Base-by-base conservation (phyloP, 2,113 vertebrate species). In the Rhadina sibilatrix region DNA sequence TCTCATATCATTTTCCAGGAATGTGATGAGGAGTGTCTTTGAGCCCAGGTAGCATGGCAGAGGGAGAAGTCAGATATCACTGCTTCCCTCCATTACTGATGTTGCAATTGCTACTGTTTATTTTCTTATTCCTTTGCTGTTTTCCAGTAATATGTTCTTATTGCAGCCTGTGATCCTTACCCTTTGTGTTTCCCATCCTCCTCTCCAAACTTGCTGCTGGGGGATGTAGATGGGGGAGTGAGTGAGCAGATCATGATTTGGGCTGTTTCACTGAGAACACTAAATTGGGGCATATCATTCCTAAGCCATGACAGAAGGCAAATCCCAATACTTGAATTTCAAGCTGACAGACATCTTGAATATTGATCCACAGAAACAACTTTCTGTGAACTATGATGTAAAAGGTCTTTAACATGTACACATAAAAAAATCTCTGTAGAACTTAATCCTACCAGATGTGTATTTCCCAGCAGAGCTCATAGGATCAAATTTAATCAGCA, bases 401-500 rank as follows among this genome's bases (percentile, higher is more conserved):
- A 42, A 87, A 79, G 15, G n/a, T 81, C 20, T 78, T 83, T 57
- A 87, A 57, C 4, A 21, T 5, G 15, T 37, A 70, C 10, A 40
- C 12, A 27, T 24, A 37, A 42, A 65, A 42, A 38, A 52, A 20
- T 6, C 21, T 8, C 42, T 50, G 4, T 50, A 74, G 30, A 47
- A 12, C 27, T 40, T 84, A 74, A 64, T 68, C 14, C 30, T 75
- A 31, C 21, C 8, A 42, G 20, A 21, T 79, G 17, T 66, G 31
- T 83, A 50, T 91, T 93, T 96, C 92, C 79, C 60, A 89, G 82
- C 57, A 78, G 81, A 88, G 78, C 86, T 90, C 83, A 87, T 59
- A 93, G 90, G 72, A 92, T 87, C 56, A 94, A 89, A 96, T 96
- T 87, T 96, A 95, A 96, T 96, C 84, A 91, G 84, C 30, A 76